These are phyloP conservation scores for Cranoglanis bouderius DNA, from an alignment of 2,113 vertebrate species.

Conservation along the genomic window DNA sequence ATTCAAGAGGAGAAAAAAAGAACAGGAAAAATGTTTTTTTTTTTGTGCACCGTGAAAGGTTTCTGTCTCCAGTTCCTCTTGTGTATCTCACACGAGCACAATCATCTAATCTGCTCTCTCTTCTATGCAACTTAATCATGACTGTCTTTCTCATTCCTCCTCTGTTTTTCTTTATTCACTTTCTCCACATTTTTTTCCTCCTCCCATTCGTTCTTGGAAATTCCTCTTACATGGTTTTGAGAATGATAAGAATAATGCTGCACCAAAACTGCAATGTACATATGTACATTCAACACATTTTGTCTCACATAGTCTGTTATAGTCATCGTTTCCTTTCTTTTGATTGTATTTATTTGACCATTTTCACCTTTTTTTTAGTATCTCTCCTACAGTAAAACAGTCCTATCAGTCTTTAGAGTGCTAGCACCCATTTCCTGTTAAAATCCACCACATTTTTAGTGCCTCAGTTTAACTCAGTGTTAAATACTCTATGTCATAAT, in stretches of 20 bases:
- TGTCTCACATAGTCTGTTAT: not conserved
- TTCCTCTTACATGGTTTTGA: conserved; percentile 58
- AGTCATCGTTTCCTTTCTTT: not conserved
- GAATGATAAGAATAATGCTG: not conserved
- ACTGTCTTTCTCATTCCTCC: conserved; percentile 4
- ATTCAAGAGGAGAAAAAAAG: conserved; percentile 68
- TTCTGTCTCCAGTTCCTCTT: not conserved
- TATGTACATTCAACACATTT: not conserved
- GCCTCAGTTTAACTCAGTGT: not conserved
- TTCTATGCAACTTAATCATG: conserved; percentile 17
- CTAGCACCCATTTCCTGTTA: not conserved
- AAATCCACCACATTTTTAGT: conserved; percentile 1
- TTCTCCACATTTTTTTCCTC: conserved; percentile 56
- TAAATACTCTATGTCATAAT: not conserved
- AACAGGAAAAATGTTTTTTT: conserved; percentile 62
- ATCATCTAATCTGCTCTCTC: conserved; percentile 51
- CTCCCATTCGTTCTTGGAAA: conserved; percentile 39
- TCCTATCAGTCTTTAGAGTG: not conserved
- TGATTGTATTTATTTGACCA: not conserved
- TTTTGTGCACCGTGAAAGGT: not conserved
- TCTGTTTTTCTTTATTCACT: conserved; percentile 61
- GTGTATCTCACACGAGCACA: conserved; percentile 42
- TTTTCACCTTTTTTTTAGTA: not conserved
- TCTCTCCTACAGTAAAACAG: not conserved
- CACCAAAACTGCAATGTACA: not conserved